Percentiles rank a stretch among this genome's conserved stretches.
Evolutionary conservation across 2,888 invertebrate species (phyloP).

Genomic region (Opisthograptis luteolata): DNA sequence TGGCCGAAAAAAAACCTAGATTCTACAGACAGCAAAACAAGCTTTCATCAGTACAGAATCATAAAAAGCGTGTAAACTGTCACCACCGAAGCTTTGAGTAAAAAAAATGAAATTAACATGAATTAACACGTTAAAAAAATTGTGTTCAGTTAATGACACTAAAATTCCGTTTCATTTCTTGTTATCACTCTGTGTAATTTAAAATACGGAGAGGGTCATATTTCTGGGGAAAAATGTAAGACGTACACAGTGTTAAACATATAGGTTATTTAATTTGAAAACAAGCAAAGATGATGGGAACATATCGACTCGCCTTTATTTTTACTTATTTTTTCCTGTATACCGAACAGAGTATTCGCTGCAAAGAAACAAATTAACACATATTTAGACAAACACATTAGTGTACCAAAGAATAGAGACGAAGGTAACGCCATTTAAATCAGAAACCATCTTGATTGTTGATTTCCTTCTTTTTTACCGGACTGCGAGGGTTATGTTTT

Average conservation of each 20-base stretch:
- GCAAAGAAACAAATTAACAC: conserved; percentile 56
- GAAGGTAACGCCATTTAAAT: no score
- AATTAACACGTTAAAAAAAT: no score
- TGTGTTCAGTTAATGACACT: neutral
- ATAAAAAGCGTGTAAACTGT: no score
- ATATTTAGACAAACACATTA: conserved; percentile 14
- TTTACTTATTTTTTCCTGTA: conserved; percentile 67
- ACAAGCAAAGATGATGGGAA: conserved; percentile 15
- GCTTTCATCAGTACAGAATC: no score
- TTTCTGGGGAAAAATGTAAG: neutral
- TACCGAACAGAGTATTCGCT: conserved; percentile 64
- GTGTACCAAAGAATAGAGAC: neutral
- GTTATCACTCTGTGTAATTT: neutral
- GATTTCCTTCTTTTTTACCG: no score
- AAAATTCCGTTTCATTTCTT: neutral
- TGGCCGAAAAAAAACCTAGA: no score
- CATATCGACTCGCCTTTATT: conserved; percentile 68
- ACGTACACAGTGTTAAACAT: conserved; percentile 9
- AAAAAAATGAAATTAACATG: no score
- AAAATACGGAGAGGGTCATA: neutral
- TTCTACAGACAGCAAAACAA: no score
- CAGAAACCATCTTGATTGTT: no score
- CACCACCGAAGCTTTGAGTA: no score
- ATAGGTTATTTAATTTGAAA: conserved; percentile 11
- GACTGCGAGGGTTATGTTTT: no score